Percentiles rank a stretch among this genome's conserved stretches.
phyloP scores from a whole-genome alignment of 2,113 vertebrate genomes.

The Anser brachyrhynchus region DNA sequence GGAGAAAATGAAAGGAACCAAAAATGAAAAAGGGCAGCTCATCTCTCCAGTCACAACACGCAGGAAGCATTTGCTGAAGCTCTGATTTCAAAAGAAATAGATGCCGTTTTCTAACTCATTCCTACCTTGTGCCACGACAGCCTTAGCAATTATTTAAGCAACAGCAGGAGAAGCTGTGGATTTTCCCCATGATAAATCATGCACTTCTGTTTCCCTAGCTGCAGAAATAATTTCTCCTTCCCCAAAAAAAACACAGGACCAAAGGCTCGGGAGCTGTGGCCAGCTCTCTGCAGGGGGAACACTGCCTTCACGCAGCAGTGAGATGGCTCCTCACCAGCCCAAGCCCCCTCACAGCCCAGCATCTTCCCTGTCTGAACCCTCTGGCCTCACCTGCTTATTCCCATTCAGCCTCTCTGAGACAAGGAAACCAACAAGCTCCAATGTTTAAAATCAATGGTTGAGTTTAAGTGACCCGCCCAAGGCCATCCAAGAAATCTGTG shows the following conservation, averaged over 20 bases:
- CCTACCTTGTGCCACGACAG: not conserved
- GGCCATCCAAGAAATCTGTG: not conserved
- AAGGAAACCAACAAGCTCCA: not conserved
- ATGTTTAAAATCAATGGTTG: fast-evolving
- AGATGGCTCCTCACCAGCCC: not conserved
- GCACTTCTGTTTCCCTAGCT: not conserved
- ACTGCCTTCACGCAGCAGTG: fast-evolving
- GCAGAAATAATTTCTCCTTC: not conserved
- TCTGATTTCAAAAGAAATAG: slow-evolving; percentile 33
- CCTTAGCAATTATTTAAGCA: not conserved
- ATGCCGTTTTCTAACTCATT: not conserved
- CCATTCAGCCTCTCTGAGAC: not conserved
- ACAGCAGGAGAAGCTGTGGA: not conserved
- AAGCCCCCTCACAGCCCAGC: not conserved
- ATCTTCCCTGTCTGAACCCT: not conserved
- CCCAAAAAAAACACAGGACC: fast-evolving
- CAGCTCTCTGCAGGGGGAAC: not conserved
- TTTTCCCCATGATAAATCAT: not conserved
- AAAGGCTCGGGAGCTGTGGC: not conserved
- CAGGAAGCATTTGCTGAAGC: not conserved
- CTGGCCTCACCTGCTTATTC: too few species aligned
- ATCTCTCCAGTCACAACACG: not conserved
- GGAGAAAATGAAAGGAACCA: not conserved
- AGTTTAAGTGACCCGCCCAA: not conserved
- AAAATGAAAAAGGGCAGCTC: not conserved